Percentiles rank a stretch among this genome's conserved stretches.
phyloP scores from a whole-genome alignment of 2,888 invertebrate species.

The Conchocele bisecta region DNA sequence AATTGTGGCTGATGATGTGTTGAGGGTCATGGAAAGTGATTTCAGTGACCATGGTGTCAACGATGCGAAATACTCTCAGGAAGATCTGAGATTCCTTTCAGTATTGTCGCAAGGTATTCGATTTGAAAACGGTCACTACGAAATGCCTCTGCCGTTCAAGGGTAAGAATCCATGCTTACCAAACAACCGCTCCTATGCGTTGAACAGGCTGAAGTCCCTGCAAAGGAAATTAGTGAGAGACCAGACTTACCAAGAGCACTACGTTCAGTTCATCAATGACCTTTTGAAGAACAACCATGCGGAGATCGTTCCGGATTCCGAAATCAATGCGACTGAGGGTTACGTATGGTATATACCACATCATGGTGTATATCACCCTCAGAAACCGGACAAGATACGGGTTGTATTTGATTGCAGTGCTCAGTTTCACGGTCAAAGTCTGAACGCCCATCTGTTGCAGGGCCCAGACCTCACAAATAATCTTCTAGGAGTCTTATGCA shows the following conservation, averaged over 20 bases:
- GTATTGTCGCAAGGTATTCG: background rate
- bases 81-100: slow-evolving; percentile 15
- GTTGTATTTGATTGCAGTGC: too few relatives aligned
- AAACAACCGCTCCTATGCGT: slow-evolving; percentile 25
- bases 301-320: slow-evolving; percentile 25
- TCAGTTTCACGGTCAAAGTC: too few relatives aligned
- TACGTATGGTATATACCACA: too few relatives aligned
- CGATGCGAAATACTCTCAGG: background rate
- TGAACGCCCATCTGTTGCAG: too few relatives aligned
- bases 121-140: slow-evolving; percentile 17
- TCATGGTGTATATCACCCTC: too few relatives aligned
- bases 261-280: slow-evolving; percentile 13
- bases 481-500: too few relatives aligned
- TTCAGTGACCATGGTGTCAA: background rate
- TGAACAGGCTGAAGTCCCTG: slow-evolving; percentile 11
- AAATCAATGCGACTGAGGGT: slow-evolving; percentile 11
- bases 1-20: background rate
- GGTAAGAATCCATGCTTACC: slow-evolving; percentile 3
- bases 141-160: slow-evolving; percentile 42
- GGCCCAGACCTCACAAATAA: too few relatives aligned
- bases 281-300: slow-evolving; percentile 16
- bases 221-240: background rate
- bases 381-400: too few relatives aligned
- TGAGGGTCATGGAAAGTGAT: slow-evolving; percentile 3
- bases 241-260: background rate